phyloP scores from a whole-genome alignment of 2,113 vertebrate genomes.

The Oryzias javanicus region DNA sequence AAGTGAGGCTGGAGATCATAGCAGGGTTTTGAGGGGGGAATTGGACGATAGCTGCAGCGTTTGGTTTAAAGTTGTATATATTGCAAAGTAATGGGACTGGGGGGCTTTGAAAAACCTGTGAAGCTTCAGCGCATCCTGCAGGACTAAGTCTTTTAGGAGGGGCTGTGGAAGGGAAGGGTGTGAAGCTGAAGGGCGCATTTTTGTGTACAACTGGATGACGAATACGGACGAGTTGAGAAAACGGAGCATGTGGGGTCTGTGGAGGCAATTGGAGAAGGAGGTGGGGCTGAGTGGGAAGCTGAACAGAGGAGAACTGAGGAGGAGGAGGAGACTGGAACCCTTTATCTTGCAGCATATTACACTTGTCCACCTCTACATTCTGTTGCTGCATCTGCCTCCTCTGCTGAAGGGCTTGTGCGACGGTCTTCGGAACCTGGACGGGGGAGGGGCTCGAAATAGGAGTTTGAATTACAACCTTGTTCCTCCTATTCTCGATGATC shows the following conservation, averaged over 20 bases:
- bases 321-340: not conserved
- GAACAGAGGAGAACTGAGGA: not conserved
- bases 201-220: not conserved
- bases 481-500: conserved; percentile 72
- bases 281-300: not conserved
- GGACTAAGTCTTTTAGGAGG: not conserved
- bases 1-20: no score
- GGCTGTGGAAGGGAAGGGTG: not conserved
- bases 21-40: not conserved
- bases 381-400: no score
- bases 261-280: not conserved
- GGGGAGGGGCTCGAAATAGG: not conserved
- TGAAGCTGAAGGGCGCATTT: not conserved
- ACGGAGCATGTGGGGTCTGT: not conserved
- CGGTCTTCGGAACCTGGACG: not conserved
- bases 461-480: accelerated
- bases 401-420: conserved; percentile 7
- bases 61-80: not conserved
- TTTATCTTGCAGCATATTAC: not conserved
- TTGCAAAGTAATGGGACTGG: not conserved
- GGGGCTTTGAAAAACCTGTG: not conserved
- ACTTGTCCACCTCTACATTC: not conserved
- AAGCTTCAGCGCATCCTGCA: not conserved
- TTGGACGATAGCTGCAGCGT: not conserved
- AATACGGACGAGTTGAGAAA: not conserved